phyloP scores from a whole-genome alignment of 2,113 vertebrate genomes.

The Tragelaphus buxtoni region DNA sequence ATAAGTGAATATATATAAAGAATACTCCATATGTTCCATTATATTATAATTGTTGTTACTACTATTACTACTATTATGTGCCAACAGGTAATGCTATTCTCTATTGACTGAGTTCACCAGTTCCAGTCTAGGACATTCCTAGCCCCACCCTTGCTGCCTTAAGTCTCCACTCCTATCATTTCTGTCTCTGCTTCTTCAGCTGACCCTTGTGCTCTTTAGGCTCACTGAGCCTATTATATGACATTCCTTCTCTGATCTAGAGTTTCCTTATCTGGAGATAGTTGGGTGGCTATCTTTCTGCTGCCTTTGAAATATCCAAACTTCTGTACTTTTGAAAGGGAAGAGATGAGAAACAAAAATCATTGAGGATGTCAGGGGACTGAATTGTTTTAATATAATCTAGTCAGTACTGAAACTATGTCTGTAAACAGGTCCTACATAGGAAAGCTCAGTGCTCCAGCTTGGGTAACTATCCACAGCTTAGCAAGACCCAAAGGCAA shows the following conservation, averaged over 20 bases:
- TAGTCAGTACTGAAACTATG: not conserved
- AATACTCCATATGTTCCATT: not conserved
- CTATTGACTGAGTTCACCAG: not conserved
- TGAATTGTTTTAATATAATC: not conserved
- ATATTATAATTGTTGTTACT: not conserved
- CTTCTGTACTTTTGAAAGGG: not conserved
- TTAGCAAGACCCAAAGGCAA: not conserved
- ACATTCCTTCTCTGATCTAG: not conserved
- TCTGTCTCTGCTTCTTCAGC: not conserved
- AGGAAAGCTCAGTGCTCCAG: not conserved
- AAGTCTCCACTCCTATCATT: not conserved
- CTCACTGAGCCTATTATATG: not conserved
- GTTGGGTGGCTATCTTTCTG: not conserved
- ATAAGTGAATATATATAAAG: not conserved
- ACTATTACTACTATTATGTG: not conserved
- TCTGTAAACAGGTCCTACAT: not conserved
- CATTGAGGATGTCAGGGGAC: not conserved
- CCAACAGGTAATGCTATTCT: not conserved
- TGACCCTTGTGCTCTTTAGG: not conserved
- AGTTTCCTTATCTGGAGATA: not conserved
- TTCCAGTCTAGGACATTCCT: not conserved
- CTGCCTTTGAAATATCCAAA: not conserved
- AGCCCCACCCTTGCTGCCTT: not conserved
- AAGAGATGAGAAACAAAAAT: not conserved
- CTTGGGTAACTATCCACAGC: not conserved